Conservation (phyloP, 2,888 invertebrate species). For the Steinernema scapterisci region DNA sequence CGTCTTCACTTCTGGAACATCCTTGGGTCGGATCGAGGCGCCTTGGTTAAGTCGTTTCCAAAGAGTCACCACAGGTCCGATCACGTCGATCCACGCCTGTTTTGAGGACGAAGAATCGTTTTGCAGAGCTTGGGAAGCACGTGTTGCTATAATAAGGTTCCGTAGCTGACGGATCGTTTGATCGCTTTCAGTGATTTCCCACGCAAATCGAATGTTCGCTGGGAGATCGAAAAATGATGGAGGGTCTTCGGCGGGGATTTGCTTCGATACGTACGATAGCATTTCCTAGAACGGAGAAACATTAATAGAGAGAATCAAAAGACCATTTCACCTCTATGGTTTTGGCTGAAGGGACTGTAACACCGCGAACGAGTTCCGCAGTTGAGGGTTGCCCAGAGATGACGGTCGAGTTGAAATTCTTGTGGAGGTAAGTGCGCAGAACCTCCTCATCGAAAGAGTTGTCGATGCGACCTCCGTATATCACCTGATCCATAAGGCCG, state of each 20-base stretch:
- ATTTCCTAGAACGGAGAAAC: constrained; percentile 17
- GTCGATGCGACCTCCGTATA: constrained; percentile 85
- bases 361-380: constrained; percentile 21
- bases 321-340: background rate
- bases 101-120: constrained; percentile 69
- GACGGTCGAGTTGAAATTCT: constrained; percentile 68
- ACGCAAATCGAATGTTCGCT: constrained; percentile 82
- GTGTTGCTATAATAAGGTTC: constrained; percentile 33
- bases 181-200: constrained; percentile 77
- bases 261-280: background rate
- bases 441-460: constrained; percentile 78
- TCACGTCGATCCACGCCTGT: constrained; percentile 73
- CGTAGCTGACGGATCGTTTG: constrained; percentile 75
- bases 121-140: background rate
- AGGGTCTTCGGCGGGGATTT: constrained; percentile 72
- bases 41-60: constrained; percentile 80
- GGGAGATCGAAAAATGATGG: constrained; percentile 83
- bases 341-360: constrained; percentile 19
- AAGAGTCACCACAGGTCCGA: constrained; percentile 77
- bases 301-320: background rate
- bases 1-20: constrained; percentile 36
- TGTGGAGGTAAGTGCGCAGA: constrained; percentile 75
- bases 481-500: constrained; percentile 79
- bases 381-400: constrained; percentile 35
- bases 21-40: constrained; percentile 38